phyloP scores from a whole-genome alignment of 2,797 vertebrate species.

The Macroramphosus scolopax region DNA sequence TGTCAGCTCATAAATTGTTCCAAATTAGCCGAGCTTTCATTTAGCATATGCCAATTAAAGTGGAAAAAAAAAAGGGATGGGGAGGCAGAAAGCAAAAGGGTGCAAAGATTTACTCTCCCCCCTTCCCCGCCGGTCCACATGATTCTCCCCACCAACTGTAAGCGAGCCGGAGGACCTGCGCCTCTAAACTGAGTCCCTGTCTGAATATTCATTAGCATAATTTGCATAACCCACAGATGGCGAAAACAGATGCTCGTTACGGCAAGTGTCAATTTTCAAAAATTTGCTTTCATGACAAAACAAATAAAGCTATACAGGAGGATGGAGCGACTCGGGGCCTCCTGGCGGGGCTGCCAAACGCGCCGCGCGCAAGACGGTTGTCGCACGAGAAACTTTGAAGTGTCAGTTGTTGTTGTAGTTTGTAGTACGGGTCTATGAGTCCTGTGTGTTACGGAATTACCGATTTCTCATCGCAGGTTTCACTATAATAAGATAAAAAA shows the following conservation, averaged over 20 bases:
- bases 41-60: slow-evolving; percentile 64
- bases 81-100: slow-evolving; percentile 20
- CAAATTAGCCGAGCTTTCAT: slow-evolving; percentile 74
- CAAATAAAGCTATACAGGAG: slow-evolving; percentile 78
- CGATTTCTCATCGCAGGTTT: too few species aligned
- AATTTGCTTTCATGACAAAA: slow-evolving; percentile 77
- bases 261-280: slow-evolving; percentile 73
- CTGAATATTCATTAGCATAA: slow-evolving; percentile 80
- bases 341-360: slow-evolving; percentile 59
- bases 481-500: too few species aligned
- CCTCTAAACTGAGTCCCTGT: slow-evolving; percentile 63
- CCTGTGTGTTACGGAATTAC: too few species aligned
- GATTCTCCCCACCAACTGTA: slow-evolving; percentile 57
- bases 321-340: slow-evolving; percentile 63
- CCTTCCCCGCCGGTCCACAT: slow-evolving; percentile 28
- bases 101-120: slow-evolving; percentile 50
- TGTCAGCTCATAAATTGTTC: slow-evolving; percentile 67
- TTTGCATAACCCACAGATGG: slow-evolving; percentile 80
- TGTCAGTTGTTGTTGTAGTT: too few species aligned
- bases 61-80: slow-evolving; percentile 34
- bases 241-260: slow-evolving; percentile 75
- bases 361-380: too few species aligned
- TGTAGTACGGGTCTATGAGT: too few species aligned
- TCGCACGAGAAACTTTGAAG: too few species aligned
- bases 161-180: slow-evolving; percentile 67